A percentile compares a stretch with the other conserved stretches of the same genome.
These are phyloP conservation scores for Linnaemya vulpina DNA, from an alignment of 2,888 invertebrate species.

Conservation along the genomic window DNA sequence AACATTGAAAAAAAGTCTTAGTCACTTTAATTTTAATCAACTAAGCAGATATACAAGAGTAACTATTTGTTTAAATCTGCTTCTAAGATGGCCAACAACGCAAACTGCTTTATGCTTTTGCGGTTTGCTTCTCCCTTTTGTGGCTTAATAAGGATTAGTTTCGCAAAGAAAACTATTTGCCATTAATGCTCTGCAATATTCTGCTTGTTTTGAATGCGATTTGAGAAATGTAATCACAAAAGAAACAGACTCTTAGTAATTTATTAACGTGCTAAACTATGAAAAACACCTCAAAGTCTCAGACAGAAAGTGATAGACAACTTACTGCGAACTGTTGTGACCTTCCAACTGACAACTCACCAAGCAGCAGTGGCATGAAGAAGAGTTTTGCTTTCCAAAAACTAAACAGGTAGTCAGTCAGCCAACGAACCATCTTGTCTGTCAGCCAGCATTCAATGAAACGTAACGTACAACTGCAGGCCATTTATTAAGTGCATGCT, in stretches of 20 bases:
- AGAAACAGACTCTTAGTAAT: conserved; percentile 30
- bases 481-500: conserved; percentile 68
- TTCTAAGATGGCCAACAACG: background rate
- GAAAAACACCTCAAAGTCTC: conserved; percentile 38
- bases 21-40: too few relatives aligned
- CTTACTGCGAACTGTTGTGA: conserved; percentile 61
- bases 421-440: background rate
- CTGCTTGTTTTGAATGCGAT: background rate
- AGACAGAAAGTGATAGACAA: conserved; percentile 67
- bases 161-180: background rate
- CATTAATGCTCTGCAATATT: conserved; percentile 16
- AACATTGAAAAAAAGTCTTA: too few relatives aligned
- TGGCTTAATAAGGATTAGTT: background rate
- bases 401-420: background rate
- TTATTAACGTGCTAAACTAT: conserved; percentile 50
- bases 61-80: too few relatives aligned
- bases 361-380: background rate
- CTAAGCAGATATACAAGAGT: too few relatives aligned
- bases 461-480: conserved; percentile 57
- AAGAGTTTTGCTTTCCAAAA: background rate
- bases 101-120: too few relatives aligned
- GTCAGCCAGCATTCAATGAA: conserved; percentile 38
- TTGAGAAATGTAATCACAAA: background rate
- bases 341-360: conserved; percentile 34
- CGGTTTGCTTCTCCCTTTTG: background rate